Evolutionary conservation across 1,140 invertebrate genomes (phyloP), one percentile per base, ranked within the genome.

Genomic region (Glomeris maerens): DNA sequence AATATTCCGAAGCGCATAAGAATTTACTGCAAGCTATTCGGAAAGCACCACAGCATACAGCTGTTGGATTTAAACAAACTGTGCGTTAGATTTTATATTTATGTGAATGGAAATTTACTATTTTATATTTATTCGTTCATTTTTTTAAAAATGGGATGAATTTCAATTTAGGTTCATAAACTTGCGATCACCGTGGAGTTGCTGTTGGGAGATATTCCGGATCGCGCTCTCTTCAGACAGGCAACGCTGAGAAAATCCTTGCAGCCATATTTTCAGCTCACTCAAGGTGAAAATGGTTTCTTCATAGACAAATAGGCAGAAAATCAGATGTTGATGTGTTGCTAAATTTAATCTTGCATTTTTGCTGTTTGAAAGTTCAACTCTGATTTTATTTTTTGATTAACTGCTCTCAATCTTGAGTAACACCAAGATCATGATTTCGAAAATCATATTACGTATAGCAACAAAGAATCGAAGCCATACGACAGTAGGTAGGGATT

Each of bases 1-100:
- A 98, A 63, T 98, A 99, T 67, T 93, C 91, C 74, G 88, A 71
- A 53, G 94, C 95, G 1, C 90, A 97, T 62, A 94, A 94, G 67
- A 84, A 97, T 72, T 71, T 98, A 29, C 79, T 97, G 2, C 88
- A 96, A 58, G 76, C 76, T 1, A 75, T 97, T 62, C 76, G 95
- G 17, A 99, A 98, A 69, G 92, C 95, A 4, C 94, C 95, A 0
- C 92, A 98, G 67, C 84, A 85, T 55, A 82, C 91, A 31, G 96
- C 95, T 26, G 80, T 98, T 53, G 96, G 96, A n/a, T 99, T 99
- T 64, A 82, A 94, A 53, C 96, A 99, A 68, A 96, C 89, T 14
- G 92, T 75, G 62, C 60, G 60, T 58, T 14, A 22, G 22, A 10
- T 25, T 25, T 56, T 53, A 7, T 54, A 4, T 22, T 44, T 46